phyloP scores from a whole-genome alignment of 2,113 vertebrate species.

The Heterocephalus glaber region DNA sequence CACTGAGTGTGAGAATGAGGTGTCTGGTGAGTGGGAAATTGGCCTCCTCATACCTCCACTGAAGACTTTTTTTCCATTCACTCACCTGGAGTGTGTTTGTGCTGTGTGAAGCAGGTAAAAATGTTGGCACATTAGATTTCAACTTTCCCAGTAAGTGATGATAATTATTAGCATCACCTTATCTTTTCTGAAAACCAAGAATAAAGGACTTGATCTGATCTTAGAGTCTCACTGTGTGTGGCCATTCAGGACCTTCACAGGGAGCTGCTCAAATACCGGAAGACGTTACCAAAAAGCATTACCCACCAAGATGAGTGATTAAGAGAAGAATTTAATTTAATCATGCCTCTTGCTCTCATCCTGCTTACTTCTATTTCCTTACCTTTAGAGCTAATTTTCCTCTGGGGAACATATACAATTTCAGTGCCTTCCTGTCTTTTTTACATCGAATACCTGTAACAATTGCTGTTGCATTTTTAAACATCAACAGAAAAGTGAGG shows the following conservation, averaged over 20 bases:
- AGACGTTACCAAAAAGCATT: not conserved
- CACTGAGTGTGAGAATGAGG: not conserved
- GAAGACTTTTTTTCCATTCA: not conserved
- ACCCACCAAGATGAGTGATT: not conserved
- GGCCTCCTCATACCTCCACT: not conserved
- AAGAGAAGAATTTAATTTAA: not conserved
- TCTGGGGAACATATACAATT: not conserved
- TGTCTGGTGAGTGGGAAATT: not conserved
- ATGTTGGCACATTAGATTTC: not conserved
- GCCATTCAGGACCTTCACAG: not conserved
- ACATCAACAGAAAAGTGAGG: not conserved
- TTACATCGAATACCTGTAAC: slow-evolving; percentile 38
- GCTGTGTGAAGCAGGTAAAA: not conserved
- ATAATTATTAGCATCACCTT: not conserved
- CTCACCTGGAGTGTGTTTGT: not conserved
- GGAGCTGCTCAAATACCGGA: not conserved
- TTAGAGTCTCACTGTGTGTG: not conserved
- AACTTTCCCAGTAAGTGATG: not conserved
- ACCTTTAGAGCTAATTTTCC: slow-evolving; percentile 36
- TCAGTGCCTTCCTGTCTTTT: slow-evolving; percentile 33
- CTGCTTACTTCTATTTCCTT: slow-evolving; percentile 22
- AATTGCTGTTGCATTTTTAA: slow-evolving; percentile 59
- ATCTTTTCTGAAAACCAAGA: not conserved
- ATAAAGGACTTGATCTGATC: not conserved
- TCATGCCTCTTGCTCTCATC: not conserved